phyloP scores from a whole-genome alignment of 2,797 vertebrate genomes.

The Peromyscus attwateri region DNA sequence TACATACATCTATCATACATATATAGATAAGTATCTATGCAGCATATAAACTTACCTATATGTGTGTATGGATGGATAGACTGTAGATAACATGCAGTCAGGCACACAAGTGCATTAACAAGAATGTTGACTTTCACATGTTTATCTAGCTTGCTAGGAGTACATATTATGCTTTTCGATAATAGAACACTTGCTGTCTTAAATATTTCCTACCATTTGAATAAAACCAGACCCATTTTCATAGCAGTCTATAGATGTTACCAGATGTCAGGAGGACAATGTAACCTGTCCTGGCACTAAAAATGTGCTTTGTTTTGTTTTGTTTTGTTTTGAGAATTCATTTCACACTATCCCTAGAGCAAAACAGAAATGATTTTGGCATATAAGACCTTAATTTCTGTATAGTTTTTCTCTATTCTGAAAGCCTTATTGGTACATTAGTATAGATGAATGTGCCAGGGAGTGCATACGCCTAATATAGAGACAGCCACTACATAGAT shows the following conservation, averaged over 20 bases:
- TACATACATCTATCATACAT: background rate
- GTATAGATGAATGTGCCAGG: constrained; percentile 1
- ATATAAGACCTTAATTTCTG: background rate
- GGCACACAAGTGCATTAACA: background rate
- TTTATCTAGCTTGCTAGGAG: background rate
- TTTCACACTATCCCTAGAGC: constrained; percentile 25
- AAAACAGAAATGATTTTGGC: constrained; percentile 59
- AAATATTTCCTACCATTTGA: constrained; percentile 28
- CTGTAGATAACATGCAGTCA: background rate
- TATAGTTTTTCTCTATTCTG: constrained; percentile 11
- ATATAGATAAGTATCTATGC: background rate
- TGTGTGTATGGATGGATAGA: background rate
- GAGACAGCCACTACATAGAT: background rate
- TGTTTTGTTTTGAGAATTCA: background rate
- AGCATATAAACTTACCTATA: background rate
- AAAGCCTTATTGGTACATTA: background rate
- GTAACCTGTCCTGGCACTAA: background rate
- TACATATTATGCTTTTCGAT: background rate
- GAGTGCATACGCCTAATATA: background rate
- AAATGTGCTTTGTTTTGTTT: background rate
- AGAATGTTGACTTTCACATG: background rate
- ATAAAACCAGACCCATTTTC: background rate
- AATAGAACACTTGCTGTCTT: constrained; percentile 30
- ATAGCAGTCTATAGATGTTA: background rate
- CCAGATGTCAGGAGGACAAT: constrained; percentile 13